These are phyloP conservation scores for Melieria picta DNA, from an alignment of 2,888 invertebrate species.

Conservation along the genomic window DNA sequence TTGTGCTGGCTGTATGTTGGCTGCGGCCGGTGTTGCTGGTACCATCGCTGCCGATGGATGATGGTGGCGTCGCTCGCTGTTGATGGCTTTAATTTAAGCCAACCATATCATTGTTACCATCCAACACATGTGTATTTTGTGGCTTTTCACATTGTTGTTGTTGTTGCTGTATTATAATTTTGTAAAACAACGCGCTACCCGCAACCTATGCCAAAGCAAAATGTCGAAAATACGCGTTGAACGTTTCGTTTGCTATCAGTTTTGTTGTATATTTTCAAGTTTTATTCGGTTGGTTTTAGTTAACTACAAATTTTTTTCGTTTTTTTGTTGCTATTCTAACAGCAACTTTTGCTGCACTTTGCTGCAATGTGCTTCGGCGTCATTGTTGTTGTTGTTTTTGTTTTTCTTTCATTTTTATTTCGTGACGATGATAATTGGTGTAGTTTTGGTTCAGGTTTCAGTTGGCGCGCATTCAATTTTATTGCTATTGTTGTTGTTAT, in stretches of 20 bases:
- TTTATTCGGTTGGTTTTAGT: not conserved
- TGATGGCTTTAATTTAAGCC: not conserved
- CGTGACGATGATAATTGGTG: no score
- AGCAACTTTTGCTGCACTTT: no score
- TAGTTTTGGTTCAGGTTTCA: no score
- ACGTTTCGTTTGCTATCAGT: not conserved
- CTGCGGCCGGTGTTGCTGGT: not conserved
- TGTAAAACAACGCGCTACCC: slow-evolving; percentile 2
- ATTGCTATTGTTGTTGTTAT: no score
- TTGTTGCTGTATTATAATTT: no score
- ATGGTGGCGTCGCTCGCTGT: not conserved
- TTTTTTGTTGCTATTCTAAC: no score
- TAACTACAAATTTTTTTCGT: no score
- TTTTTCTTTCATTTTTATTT: no score
- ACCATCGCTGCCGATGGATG: not conserved
- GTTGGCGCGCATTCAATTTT: no score
- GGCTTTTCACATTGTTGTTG: no score
- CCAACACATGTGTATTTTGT: not conserved
- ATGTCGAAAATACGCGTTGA: slow-evolving; percentile 1
- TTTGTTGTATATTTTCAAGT: not conserved
- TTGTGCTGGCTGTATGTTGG: slow-evolving; percentile 34
- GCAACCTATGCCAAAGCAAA: slow-evolving; percentile 9
- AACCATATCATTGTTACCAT: not conserved
- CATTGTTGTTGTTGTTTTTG: no score
- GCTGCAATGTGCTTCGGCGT: no score